Base-by-base conservation (phyloP, 2,888 invertebrate species). In the Caenorhabditis macrosperma region DNA sequence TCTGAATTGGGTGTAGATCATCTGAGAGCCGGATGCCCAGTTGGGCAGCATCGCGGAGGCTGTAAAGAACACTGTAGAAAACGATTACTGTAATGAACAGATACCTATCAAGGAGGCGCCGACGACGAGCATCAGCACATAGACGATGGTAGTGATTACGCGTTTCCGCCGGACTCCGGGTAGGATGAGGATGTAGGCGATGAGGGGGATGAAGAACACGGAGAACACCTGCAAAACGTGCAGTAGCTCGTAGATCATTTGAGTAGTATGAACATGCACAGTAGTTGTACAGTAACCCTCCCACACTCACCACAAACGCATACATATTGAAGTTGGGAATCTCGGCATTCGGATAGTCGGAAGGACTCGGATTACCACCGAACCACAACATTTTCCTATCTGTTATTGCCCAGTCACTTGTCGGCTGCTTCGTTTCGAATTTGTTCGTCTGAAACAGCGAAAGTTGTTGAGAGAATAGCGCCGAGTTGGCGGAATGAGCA, bases 101-200 rank as follows among this genome's bases (percentile, higher is more conserved):
- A 50, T 50, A 88, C 89, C 88, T 33, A 82, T 83, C 28, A 89
- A 72, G 26, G 86, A 71, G 10, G 82, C 83, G 15, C 89, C 89
- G 6, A 88, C 86, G 17, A 81, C 66, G n/a, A 87, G 72, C 61
- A 87, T 86, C 20, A 87, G 72, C 22, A 88, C 80, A 63, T 88
- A 83, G 20, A 86, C 79, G 38, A 85, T 64, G 41, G 88, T 83
- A 7, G 86, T 88, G 61, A 88, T 76, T 20, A 86, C 44, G 4
- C 86, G 72, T 67, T 90, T 90, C 74, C 86, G 86, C 24, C 89
- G 79, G 35, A 88, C 82, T 35, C 89, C 89, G 6, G 89, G 88
- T 22, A 89, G 64, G 26, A 89, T 84, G 48, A 89, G 72, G 22
- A 89, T 74, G 54, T 89, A 89, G 17, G 89, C 87, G n/a, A 90